Evolutionary conservation across 2,113 vertebrate species (phyloP), one percentile per base, ranked within the genome.

Genomic region (Pterocles gutturalis): DNA sequence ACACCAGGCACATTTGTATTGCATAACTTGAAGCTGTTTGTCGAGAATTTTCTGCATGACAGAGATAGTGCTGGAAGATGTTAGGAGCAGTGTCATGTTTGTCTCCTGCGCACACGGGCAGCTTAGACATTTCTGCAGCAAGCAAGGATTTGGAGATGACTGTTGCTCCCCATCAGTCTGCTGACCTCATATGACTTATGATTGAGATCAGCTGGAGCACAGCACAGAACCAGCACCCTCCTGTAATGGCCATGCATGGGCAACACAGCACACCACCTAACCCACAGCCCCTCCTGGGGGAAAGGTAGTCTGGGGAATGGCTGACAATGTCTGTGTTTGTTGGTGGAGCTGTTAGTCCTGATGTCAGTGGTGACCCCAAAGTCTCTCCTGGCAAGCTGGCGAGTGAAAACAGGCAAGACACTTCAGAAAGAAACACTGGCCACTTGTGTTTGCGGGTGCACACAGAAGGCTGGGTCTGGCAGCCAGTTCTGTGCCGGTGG

Each of bases 191-290:
- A 28, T 5, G 10, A 71, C 38, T 80, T 57, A 48, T 1, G 17
- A 24, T 61, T 70, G n/a, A 31, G 29, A 65, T 57, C 73, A 75
- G 65, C 33, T 65, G 28, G 45, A 89, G 45, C 0, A 0, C 34
- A 28, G 18, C 21, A 31, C 82, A 67, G 36, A 94, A 19, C 3
- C 31, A 79, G 3, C 3, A 24, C 11, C 3, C 3, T 54, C 18
- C 49, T 76, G 20, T 49, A 34, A 46, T 3, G 26, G n/a, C n/a
- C 10, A 15, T 1, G 7, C n/a, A 7, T 0, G 0, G 45, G 11
- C 38, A 67, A 11, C 3, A 22, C 3, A 25, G 34, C 1, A 0
- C 24, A 11, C 9, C 9, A 18, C 1, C 7, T 45, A 46, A 62
- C 4, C 10, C 3, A 9, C 21, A 61, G 11, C 13, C 25, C 15